Conservation (phyloP, 2,113 vertebrate species). For the Mugil cephalus region DNA sequence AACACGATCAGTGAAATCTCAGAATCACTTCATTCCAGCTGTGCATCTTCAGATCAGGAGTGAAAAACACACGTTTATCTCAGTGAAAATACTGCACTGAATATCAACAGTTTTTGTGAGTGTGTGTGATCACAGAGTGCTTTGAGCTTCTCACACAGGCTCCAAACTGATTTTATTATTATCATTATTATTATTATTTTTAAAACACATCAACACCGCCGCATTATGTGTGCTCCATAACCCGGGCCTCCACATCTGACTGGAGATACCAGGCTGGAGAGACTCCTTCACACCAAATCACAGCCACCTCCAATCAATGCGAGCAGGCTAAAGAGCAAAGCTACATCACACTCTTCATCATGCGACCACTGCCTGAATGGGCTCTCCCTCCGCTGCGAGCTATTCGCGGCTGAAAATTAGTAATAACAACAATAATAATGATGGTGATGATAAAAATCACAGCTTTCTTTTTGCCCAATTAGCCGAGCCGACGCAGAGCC, state of each 20-base stretch:
- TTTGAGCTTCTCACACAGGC: slow-evolving; percentile 18
- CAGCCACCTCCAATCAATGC: slow-evolving; percentile 33
- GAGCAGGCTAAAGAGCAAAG: slow-evolving; percentile 46
- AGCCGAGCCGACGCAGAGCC: slow-evolving; percentile 47
- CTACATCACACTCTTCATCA: slow-evolving; percentile 44
- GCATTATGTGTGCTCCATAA: slow-evolving; percentile 62
- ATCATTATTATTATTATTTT: too few species aligned
- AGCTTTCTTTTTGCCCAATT: slow-evolving; percentile 23
- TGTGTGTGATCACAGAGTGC: too few species aligned
- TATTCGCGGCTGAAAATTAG: slow-evolving; percentile 16
- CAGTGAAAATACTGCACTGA: not conserved
- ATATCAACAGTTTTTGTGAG: too few species aligned
- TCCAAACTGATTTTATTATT: slow-evolving; percentile 19
- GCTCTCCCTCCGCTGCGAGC: slow-evolving; percentile 24
- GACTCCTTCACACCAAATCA: slow-evolving; percentile 34
- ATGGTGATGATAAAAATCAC: too few species aligned
- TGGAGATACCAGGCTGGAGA: slow-evolving; percentile 59
- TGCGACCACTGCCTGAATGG: slow-evolving; percentile 5
- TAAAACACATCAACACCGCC: slow-evolving; percentile 38
- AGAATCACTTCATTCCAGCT: slow-evolving; percentile 5
- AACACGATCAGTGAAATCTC: not conserved
- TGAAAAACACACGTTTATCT: not conserved
- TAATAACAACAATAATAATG: too few species aligned
- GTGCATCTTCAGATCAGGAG: slow-evolving; percentile 3
- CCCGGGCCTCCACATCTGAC: slow-evolving; percentile 77